A percentile compares a stretch with the other conserved stretches of the same genome.
Evolutionary conservation across 2,797 vertebrate genomes (phyloP).

Genomic region (Muraenolepis orangiensis): DNA sequence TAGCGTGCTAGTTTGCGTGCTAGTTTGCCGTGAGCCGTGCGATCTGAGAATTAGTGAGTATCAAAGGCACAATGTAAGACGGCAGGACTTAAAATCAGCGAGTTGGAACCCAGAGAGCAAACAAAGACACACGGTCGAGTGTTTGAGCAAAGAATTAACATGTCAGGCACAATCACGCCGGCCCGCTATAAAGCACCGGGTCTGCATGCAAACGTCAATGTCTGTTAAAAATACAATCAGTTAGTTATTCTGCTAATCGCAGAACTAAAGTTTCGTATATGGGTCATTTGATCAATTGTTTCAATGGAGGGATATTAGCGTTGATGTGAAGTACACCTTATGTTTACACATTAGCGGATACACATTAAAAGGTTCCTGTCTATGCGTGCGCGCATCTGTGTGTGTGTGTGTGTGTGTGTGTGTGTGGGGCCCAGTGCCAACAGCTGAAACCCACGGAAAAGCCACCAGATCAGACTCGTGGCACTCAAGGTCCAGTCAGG

Average conservation of each 20-base stretch:
- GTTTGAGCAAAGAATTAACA: constrained; percentile 14
- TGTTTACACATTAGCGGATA: not conserved
- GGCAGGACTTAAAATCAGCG: not conserved
- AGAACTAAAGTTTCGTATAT: not conserved
- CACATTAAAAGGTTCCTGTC: not conserved
- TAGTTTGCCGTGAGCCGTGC: not conserved
- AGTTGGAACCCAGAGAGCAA: constrained; percentile 20
- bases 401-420: too few relatives aligned
- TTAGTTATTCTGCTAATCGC: not conserved
- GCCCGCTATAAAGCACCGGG: not conserved
- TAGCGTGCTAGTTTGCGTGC: too few relatives aligned
- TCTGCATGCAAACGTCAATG: not conserved
- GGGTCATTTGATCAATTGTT: not conserved
- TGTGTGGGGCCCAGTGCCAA: not conserved
- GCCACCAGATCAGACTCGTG: constrained; percentile 19
- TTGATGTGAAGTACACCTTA: not conserved
- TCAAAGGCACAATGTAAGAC: not conserved
- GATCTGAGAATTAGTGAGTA: not conserved
- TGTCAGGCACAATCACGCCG: not conserved
- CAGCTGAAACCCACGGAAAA: constrained; percentile 17
- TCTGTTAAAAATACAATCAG: not conserved
- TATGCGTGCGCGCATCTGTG: too few relatives aligned
- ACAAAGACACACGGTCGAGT: constrained; percentile 15
- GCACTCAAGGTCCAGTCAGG: constrained; percentile 52
- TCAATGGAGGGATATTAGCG: not conserved